phyloP scores from a whole-genome alignment of 2,888 invertebrate species.

The Hypselothyrea guttata region DNA sequence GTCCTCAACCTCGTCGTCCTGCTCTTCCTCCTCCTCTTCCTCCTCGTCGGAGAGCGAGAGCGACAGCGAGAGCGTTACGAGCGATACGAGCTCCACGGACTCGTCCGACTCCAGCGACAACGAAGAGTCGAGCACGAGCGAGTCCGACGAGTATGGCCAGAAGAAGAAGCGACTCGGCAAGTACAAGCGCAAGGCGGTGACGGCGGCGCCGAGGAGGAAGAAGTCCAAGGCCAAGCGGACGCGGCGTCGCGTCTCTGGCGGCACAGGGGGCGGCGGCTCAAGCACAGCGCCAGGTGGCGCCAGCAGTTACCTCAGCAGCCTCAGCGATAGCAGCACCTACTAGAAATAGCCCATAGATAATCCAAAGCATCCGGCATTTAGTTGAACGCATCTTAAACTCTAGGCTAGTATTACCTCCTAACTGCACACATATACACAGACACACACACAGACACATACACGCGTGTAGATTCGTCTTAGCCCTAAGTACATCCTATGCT shows the following conservation, averaged over 20 bases:
- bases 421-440: slow-evolving; percentile 2
- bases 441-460: background rate
- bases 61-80: slow-evolving; percentile 22
- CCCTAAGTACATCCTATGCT: slow-evolving; percentile 49
- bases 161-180: slow-evolving; percentile 79
- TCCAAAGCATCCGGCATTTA: slow-evolving; percentile 20
- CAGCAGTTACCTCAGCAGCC: slow-evolving; percentile 68
- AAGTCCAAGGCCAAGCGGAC: slow-evolving; percentile 79
- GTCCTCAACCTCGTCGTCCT: slow-evolving; percentile 16
- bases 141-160: slow-evolving; percentile 76
- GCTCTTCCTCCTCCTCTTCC: slow-evolving; percentile 24
- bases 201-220: slow-evolving; percentile 69
- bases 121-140: slow-evolving; percentile 80
- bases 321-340: slow-evolving; percentile 75
- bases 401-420: slow-evolving; percentile 38
- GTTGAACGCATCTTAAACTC: slow-evolving; percentile 9
- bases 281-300: slow-evolving; percentile 57
- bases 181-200: slow-evolving; percentile 79
- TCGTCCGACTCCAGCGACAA: slow-evolving; percentile 80
- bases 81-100: too few species aligned
- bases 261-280: slow-evolving; percentile 64
- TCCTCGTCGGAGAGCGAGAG: slow-evolving; percentile 4
- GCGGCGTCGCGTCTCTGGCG: slow-evolving; percentile 67
- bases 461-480: slow-evolving; percentile 15
- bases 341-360: slow-evolving; percentile 35